Conservation (phyloP, 2,888 invertebrate species). For the Cryptophagus acutangulus region DNA sequence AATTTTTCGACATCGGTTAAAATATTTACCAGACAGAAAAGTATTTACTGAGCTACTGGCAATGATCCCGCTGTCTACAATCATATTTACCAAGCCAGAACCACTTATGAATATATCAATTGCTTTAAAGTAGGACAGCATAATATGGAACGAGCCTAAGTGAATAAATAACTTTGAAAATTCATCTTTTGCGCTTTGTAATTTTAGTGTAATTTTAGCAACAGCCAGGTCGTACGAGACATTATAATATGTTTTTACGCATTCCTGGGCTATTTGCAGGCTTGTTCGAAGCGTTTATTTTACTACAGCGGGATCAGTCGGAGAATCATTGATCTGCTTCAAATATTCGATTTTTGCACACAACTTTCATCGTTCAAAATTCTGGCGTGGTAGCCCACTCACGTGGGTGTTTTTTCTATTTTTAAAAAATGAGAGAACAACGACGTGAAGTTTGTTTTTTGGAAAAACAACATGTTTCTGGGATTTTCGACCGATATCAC, state of each 20-base stretch:
- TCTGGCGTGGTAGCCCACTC: constrained; percentile 32
- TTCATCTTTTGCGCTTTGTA: constrained; percentile 20
- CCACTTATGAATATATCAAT: constrained; percentile 32
- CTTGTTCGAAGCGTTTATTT: constrained; percentile 20
- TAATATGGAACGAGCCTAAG: constrained; percentile 38
- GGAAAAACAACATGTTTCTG: constrained; percentile 9
- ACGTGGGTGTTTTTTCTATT: constrained; percentile 17
- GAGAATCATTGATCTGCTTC: constrained; percentile 32
- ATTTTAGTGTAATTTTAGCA: constrained; percentile 28
- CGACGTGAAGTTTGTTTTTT: constrained; percentile 14
- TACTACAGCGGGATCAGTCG: constrained; percentile 28
- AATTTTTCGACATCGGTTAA: constrained; percentile 33
- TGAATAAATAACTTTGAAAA: constrained; percentile 39
- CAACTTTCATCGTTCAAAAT: constrained; percentile 20
- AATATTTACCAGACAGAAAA: constrained; percentile 32
- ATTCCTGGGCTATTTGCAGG: constrained; percentile 23
- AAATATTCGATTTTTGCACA: constrained; percentile 29
- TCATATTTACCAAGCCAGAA: constrained; percentile 29
- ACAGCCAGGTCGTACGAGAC: constrained; percentile 33
- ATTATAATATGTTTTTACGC: constrained; percentile 15
- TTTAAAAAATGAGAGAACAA: constrained; percentile 15
- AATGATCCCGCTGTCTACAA: constrained; percentile 28
- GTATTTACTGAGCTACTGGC: constrained; percentile 30
- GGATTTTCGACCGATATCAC: constrained; percentile 11
- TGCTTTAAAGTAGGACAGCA: constrained; percentile 37